phyloP scores from a whole-genome alignment of 2,888 invertebrate genomes.

The Sturmia bella region DNA sequence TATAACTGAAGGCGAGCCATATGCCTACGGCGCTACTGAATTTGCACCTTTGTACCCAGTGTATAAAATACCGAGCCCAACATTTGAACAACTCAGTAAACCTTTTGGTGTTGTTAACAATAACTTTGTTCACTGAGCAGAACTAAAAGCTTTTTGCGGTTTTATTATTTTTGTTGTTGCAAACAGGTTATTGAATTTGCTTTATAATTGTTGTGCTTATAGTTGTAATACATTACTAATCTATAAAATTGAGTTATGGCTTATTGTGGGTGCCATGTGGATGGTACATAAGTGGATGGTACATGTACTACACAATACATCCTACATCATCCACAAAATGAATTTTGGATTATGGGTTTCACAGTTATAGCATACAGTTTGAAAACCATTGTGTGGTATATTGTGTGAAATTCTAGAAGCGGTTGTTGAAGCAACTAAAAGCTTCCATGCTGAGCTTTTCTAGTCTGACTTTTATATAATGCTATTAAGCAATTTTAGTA shows the following conservation, averaged over 20 bases:
- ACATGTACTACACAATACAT: constrained; percentile 42
- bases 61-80: constrained; percentile 75
- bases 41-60: constrained; percentile 81
- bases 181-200: constrained; percentile 35
- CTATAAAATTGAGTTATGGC: constrained; percentile 9
- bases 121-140: constrained; percentile 30
- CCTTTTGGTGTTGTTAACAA: constrained; percentile 40
- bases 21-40: constrained; percentile 74
- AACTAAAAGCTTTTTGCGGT: not conserved
- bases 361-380: constrained; percentile 34
- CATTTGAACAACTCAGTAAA: constrained; percentile 36
- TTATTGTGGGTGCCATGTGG: not conserved
- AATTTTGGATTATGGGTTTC: constrained; percentile 37
- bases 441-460: not conserved
- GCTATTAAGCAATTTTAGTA: not conserved
- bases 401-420: not conserved
- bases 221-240: not conserved
- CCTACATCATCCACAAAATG: constrained; percentile 41
- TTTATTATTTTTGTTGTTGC: not conserved
- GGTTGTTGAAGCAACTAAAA: not conserved
- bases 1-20: constrained; percentile 77
- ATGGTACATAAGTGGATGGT: constrained; percentile 14
- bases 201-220: not conserved
- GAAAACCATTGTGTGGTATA: not conserved
- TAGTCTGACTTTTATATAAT: not conserved